Evolutionary conservation across 2,888 invertebrate species (phyloP), one percentile per base, ranked within the genome.

Genomic region (Scaptomyza cyrtandrae): DNA sequence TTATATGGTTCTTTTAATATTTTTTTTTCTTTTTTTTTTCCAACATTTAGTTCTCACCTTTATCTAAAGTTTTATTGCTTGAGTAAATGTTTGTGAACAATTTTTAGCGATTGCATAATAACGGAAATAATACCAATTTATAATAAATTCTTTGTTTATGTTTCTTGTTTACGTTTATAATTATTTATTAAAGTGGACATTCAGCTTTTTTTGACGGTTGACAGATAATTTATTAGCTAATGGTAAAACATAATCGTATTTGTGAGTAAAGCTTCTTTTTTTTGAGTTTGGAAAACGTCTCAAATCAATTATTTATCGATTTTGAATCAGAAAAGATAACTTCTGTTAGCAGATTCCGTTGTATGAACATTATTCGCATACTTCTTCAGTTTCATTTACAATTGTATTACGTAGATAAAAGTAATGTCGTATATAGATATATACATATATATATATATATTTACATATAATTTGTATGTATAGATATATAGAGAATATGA

Each of bases 401-500:
- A 35, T 49, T 53, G 46, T 24, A 66, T 33, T 24, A 45, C 29
- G 66, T 16, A 56, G 37, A 65, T 49, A 52, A 52, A 37, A 14
- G 35, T 50, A 33, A 6, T 44, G 44, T 59, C 35, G 45, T 45
- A 53, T 53, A 14, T 49, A 56, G 41, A 39, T 52, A 49, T 24
- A 29, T 44, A 14, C 24, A n/a, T 48, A 52, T 53, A 43, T 50
- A 49, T 24, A 29, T 44, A 24, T 31, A 45, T 60, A 58, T 63
- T 27, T n/a, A 39, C n/a, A 27, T 27, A 5, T 24, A 0, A 5
- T n/a, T 24, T 27, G 39, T 14, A 11, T 11, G 5, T 5, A 59
- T 68, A 64, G 61, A 10, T 16, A 39, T 39, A 9, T 39, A 16
- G 9, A 68, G 78, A 69, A 80, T 62, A 78, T 81, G 81, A 86